Base-by-base conservation (phyloP, 2,797 vertebrate genomes). In the Sarcophilus harrisii region DNA sequence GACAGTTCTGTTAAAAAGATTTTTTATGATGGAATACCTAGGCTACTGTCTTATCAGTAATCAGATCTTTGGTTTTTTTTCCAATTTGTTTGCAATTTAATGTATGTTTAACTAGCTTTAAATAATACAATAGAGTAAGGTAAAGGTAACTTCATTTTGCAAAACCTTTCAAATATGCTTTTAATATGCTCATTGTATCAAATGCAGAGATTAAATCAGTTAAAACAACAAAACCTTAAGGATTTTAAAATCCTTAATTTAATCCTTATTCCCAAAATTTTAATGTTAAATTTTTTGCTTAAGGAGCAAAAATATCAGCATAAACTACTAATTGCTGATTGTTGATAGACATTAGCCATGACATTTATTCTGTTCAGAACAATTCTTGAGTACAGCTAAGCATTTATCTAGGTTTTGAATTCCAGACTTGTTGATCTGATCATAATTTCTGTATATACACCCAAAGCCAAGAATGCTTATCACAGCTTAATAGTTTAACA, bases 41-140 rank as follows among this genome's bases (percentile, higher is more conserved):
- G 66, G 27, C 90, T 38, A 93, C 52, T 57, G n/a, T 81, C 87
- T 57, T 54, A 32, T 58, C 1, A 1, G 59, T 27, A 0, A 28
- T 24, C 28, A 2, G 54, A 57, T 27, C 59, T 94, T 58, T 14
- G 54, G 62, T 66, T 5, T 91, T n/a, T 81, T 57, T 57, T 94
- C 45, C 52, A 49, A 57, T 96, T 95, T n/a, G 4, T 60, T 95
- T 91, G 59, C 28, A 90, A 57, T n/a, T 96, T 89, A 57, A 38
- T 81, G 93, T 38, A 57, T 66, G 66, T 57, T 90, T 81, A 93
- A 59, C 29, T 9, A 55, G 32, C 91, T 87, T 90, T 81, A 32
- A 91, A 91, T 52, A 87, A 91, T 52, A 87, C 54, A 14, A 5
- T 1, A 29, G 10, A 66, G n/a, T 27, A 54, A 54, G 32, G 58